Conservation (phyloP, 2,888 invertebrate species). For the Diplazon laetatorius region DNA sequence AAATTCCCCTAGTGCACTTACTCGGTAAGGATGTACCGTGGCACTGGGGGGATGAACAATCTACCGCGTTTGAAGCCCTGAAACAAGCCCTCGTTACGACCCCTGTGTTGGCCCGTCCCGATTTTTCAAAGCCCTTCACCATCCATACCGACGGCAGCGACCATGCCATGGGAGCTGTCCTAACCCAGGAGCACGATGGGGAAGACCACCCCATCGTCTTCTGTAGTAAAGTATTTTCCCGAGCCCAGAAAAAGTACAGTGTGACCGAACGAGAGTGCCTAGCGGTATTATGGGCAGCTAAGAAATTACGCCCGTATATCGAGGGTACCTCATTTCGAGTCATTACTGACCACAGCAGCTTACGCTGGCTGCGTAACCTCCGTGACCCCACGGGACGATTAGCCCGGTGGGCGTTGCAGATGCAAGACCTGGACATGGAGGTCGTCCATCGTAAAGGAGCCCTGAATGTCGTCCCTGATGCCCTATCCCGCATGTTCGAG, state of each 20-base stretch:
- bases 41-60: slow-evolving; percentile 26
- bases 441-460: slow-evolving; percentile 31
- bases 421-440: slow-evolving; percentile 45
- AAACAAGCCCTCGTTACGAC: slow-evolving; percentile 2
- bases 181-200: background rate
- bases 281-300: slow-evolving; percentile 40
- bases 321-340: slow-evolving; percentile 25
- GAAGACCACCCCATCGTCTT: slow-evolving; percentile 15
- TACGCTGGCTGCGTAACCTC: slow-evolving; percentile 22
- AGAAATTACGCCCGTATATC: slow-evolving; percentile 28
- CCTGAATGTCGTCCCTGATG: slow-evolving; percentile 52
- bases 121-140: slow-evolving; percentile 29
- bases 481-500: slow-evolving; percentile 39
- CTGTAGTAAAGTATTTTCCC: slow-evolving; percentile 5
- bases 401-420: slow-evolving; percentile 25
- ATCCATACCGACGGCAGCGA: slow-evolving; percentile 46
- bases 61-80: slow-evolving; percentile 31
- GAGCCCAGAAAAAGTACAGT: slow-evolving; percentile 25
- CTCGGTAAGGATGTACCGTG: slow-evolving; percentile 6
- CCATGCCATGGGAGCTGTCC: slow-evolving; percentile 9
- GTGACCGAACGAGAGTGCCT: slow-evolving; percentile 41
- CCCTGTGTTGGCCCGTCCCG: slow-evolving; percentile 35
- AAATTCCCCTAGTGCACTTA: slow-evolving; percentile 6
- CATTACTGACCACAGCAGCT: slow-evolving; percentile 32
- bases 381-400: slow-evolving; percentile 28